Base-by-base conservation (phyloP, 2,797 vertebrate species). In the Xiphorhynchus erythropygius region DNA sequence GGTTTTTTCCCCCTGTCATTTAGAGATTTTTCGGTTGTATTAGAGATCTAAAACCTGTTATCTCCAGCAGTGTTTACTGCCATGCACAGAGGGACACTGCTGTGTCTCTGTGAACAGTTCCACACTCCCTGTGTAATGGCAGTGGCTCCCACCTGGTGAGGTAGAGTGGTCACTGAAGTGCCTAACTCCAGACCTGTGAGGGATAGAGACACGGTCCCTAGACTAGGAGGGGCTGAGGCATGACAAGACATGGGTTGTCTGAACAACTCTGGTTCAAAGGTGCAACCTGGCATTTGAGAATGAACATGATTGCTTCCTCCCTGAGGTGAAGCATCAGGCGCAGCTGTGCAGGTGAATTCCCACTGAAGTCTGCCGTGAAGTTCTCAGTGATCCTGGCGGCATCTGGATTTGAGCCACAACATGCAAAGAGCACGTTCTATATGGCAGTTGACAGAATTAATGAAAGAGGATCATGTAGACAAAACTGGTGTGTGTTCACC, bases 321-420 rank as follows among this genome's bases (percentile, higher is more conserved):
- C 80, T 0, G 32, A 86, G 86, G 91, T 67, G 67, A 53, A 82
- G 80, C 49, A 82, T 27, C 74, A 90, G 87, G 83, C 86, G 81
- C 94, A 95, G 92, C 94, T 94, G 90, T 7, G 14, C 95, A 94
- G 88, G 92, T 95, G 88, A 90, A 91, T 83, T 42, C 49, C 49
- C 64, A 70, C 77, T 60, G 41, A 92, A 93, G 88, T 85, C 70
- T 82, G 77, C 1, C 6, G 39, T 63, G 56, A 84, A 88, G 76
- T 62, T 91, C 63, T 89, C 47, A 60, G 63, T 12, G 22, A 73
- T 92, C 77, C 73, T 90, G 89, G 63, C 28, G 23, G 94, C 69
- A 65, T 37, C 76, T 93, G 91, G 85, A 95, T 82, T 76, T 60
- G 80, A 93, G 94, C 87, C 95, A 96, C 7, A 37, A 91, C 60